phyloP scores from a whole-genome alignment of 2,888 invertebrate species.

The Tubiluchus corallicola region DNA sequence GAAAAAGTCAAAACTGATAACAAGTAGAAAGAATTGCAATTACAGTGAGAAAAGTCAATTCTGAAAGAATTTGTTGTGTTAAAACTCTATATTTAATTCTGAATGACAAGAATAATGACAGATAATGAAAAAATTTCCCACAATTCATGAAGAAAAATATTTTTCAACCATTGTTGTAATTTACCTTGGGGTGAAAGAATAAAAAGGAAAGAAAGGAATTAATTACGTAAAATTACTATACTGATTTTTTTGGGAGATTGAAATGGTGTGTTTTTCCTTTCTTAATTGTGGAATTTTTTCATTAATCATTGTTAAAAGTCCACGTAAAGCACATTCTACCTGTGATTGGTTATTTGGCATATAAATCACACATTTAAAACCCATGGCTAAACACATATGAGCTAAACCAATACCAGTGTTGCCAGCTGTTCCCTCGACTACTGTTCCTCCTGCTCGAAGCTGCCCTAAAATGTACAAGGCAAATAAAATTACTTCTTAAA shows the following conservation, averaged over 20 bases:
- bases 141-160: no score
- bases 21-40: not conserved
- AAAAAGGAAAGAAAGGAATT: no score
- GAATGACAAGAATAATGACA: no score
- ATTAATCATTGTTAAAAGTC: not conserved
- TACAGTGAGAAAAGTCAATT: constrained; percentile 1
- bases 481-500: constrained; percentile 6
- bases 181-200: no score
- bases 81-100: no score
- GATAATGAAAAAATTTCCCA: no score
- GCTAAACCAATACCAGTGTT: constrained; percentile 30
- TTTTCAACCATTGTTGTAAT: no score
- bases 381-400: constrained; percentile 27
- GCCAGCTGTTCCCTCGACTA: constrained; percentile 30
- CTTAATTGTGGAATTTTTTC: not conserved
- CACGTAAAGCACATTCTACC: constrained; percentile 13
- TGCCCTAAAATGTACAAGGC: no score
- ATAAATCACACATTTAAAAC: constrained; percentile 28
- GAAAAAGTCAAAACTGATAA: no score
- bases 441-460: constrained; percentile 24
- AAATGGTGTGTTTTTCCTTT: not conserved
- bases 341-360: constrained; percentile 29
- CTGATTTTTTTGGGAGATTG: not conserved
- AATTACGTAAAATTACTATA: no score
- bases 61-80: not conserved